phyloP scores from a whole-genome alignment of 2,113 vertebrate genomes.

The Malurus elegans region DNA sequence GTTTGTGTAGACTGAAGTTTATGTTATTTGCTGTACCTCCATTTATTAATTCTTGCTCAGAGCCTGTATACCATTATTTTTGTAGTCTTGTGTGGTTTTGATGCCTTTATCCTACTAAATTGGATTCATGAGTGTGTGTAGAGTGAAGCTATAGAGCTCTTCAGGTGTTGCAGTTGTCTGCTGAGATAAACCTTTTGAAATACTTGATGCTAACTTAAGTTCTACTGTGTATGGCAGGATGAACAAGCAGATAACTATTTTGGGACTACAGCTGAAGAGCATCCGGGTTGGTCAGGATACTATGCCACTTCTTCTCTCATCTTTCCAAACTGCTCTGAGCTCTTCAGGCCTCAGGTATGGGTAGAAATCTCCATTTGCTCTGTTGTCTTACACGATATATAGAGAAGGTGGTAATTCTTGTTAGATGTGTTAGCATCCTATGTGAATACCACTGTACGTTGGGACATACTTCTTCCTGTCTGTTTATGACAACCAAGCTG shows the following conservation, averaged over 20 bases:
- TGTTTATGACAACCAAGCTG: not conserved
- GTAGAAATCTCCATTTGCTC: not conserved
- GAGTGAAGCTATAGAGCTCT: not conserved
- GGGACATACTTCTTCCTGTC: not conserved
- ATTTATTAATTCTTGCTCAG: not conserved
- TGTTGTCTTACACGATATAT: not conserved
- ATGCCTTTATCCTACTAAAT: not conserved
- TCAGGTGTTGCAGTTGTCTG: not conserved
- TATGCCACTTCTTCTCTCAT: conserved; percentile 80
- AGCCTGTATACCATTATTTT: not conserved
- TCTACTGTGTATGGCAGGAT: conserved; percentile 72
- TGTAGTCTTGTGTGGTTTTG: not conserved
- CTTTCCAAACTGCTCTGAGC: conserved; percentile 83
- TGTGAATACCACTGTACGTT: not conserved
- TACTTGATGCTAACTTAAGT: not conserved
- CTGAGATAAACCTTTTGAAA: not conserved
- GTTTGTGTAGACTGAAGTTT: not conserved
- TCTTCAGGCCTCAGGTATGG: conserved; percentile 84
- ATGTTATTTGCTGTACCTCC: not conserved
- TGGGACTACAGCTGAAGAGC: conserved; percentile 78
- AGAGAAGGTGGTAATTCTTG: not conserved
- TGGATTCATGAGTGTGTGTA: not conserved
- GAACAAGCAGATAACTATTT: conserved; percentile 81
- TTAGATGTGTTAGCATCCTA: not conserved
- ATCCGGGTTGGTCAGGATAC: conserved; percentile 83